Evolutionary conservation across 2,888 invertebrate genomes (phyloP).

Genomic region (Ctenicera cuprea): DNA sequence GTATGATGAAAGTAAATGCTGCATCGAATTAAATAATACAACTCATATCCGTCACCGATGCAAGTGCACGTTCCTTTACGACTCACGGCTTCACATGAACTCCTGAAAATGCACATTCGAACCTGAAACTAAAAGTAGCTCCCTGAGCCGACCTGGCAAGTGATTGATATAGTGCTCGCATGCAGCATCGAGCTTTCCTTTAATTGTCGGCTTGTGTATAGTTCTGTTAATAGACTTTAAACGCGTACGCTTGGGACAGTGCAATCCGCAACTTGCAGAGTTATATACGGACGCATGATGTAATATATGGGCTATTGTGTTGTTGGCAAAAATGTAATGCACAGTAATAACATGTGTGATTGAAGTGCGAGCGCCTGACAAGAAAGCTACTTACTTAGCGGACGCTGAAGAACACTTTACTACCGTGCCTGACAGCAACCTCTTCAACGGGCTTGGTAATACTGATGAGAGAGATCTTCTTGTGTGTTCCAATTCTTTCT

Average conservation of each 20-base stretch:
- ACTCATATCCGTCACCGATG: constrained; percentile 58
- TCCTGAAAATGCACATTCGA: constrained; percentile 24
- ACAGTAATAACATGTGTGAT: constrained; percentile 70
- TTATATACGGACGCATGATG: constrained; percentile 57
- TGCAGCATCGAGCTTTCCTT: constrained; percentile 49
- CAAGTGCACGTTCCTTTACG: constrained; percentile 36
- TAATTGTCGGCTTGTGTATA: constrained; percentile 66
- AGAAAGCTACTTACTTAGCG: constrained; percentile 68
- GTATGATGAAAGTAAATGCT: constrained; percentile 65
- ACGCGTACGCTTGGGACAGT: constrained; percentile 52
- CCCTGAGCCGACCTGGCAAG: not conserved
- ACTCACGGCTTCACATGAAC: not conserved
- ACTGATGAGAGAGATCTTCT: constrained; percentile 50
- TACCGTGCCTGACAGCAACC: constrained; percentile 63
- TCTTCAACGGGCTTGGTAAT: constrained; percentile 45
- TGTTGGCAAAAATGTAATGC: constrained; percentile 67
- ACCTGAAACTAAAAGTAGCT: constrained; percentile 17
- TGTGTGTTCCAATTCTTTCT: constrained; percentile 51
- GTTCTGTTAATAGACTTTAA: constrained; percentile 61
- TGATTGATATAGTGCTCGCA: constrained; percentile 31
- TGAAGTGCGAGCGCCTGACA: constrained; percentile 67
- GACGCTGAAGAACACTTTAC: constrained; percentile 67
- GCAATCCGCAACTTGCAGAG: constrained; percentile 43
- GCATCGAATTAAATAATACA: constrained; percentile 64
- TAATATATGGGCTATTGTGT: constrained; percentile 72